Percentiles rank a stretch among this genome's conserved stretches.
Conservation (phyloP, 2,113 vertebrate genomes). For the Bubo bubo region DNA sequence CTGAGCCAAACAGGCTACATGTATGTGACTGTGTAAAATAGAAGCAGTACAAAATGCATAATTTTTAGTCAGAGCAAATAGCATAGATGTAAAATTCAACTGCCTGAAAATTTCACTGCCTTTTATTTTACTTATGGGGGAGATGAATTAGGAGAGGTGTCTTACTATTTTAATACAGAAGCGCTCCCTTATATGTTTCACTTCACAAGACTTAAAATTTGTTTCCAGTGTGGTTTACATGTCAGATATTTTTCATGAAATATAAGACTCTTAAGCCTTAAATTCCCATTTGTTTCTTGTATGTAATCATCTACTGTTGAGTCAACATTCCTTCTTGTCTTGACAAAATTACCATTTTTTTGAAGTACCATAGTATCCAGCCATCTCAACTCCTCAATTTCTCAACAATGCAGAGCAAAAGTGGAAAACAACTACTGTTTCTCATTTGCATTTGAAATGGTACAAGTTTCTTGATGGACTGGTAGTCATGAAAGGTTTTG, state of each 20-base stretch:
- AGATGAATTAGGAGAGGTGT: neutral
- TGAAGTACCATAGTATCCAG: neutral
- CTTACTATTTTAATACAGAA: neutral
- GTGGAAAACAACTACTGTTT: neutral
- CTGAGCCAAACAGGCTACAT: neutral
- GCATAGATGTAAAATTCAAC: neutral
- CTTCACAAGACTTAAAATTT: neutral
- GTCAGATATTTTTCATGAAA: neutral
- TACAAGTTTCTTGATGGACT: neutral
- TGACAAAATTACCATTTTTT: neutral
- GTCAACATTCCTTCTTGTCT: neutral
- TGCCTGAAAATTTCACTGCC: neutral
- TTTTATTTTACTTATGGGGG: neutral
- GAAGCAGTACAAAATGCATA: neutral
- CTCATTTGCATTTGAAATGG: neutral
- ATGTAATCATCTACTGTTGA: neutral
- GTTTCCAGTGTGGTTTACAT: neutral
- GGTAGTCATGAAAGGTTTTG: neutral
- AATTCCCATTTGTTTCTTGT: neutral
- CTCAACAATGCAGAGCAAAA: neutral
- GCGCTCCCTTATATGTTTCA: neutral
- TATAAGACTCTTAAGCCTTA: neutral
- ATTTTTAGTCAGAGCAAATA: neutral
- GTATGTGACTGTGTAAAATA: neutral
- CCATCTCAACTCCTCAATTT: neutral